phyloP scores from a whole-genome alignment of 2,797 vertebrate genomes.

The Paedocypris micromegethes region DNA sequence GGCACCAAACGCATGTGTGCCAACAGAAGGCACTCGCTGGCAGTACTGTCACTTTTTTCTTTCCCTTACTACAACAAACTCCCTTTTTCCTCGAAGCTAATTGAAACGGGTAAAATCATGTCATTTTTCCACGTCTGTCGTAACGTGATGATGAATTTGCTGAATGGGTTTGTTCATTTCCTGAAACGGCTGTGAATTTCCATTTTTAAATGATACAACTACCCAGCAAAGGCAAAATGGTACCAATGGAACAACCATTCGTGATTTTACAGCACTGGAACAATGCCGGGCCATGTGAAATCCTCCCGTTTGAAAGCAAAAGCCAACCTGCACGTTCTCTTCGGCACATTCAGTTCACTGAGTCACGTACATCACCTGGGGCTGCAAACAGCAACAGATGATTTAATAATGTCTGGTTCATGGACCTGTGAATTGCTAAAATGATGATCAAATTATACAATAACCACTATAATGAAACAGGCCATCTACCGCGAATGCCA shows the following conservation, averaged over 20 bases:
- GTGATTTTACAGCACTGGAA: slow-evolving; percentile 34
- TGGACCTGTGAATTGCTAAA: not conserved
- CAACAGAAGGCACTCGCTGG: slow-evolving; percentile 17
- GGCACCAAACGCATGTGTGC: slow-evolving; percentile 24
- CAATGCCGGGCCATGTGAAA: slow-evolving; percentile 29
- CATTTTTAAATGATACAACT: slow-evolving; percentile 38
- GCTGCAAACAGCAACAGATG: slow-evolving; percentile 22
- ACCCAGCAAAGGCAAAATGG: slow-evolving; percentile 24
- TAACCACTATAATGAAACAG: not conserved
- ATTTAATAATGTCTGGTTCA: not conserved
- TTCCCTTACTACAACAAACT: slow-evolving; percentile 17
- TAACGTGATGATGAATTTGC: slow-evolving; percentile 34
- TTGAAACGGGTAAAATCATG: not conserved
- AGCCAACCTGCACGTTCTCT: too few species aligned
- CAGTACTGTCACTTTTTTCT: slow-evolving; percentile 15
- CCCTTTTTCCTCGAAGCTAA: not conserved
- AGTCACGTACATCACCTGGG: slow-evolving; percentile 27
- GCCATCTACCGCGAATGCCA: not conserved
- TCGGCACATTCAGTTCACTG: slow-evolving; percentile 16
- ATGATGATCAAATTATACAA: not conserved
- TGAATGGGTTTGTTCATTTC: slow-evolving; percentile 39
- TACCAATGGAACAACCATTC: slow-evolving; percentile 27
- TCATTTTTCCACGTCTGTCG: slow-evolving; percentile 32
- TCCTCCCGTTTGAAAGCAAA: not conserved
- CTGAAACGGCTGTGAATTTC: slow-evolving; percentile 47